Evolutionary conservation across 2,113 vertebrate species (phyloP).

Genomic region (Beaufortia kweichowensis): DNA sequence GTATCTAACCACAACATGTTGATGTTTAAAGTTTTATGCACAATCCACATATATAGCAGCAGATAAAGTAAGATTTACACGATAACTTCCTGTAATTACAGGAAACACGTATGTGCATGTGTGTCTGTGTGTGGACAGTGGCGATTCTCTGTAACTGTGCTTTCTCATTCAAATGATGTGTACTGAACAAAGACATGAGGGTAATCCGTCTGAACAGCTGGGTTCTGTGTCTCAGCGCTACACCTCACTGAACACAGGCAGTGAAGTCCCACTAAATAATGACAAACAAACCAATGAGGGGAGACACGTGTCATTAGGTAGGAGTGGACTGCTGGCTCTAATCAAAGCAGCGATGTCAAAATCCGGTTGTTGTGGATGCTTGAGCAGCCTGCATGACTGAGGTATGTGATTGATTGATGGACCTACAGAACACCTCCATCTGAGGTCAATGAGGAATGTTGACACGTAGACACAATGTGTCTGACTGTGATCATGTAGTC

Average conservation of each 20-base stretch:
- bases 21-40: background rate
- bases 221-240: constrained; percentile 1
- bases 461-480: constrained; percentile 11
- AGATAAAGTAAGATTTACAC: background rate
- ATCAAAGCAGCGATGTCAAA: constrained; percentile 15
- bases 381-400: background rate
- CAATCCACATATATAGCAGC: background rate
- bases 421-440: background rate
- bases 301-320: background rate
- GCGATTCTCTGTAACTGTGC: background rate
- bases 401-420: background rate
- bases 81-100: background rate
- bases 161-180: background rate
- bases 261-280: constrained; percentile 1
- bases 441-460: background rate
- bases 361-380: background rate
- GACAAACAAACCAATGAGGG: background rate
- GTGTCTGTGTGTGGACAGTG: background rate
- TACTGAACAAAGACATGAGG: constrained; percentile 31
- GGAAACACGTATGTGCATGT: background rate
- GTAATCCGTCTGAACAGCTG: constrained; percentile 3
- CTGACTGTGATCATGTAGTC: background rate
- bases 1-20: background rate
- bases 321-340: background rate
- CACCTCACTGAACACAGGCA: constrained; percentile 12